Conservation (phyloP, 2,113 vertebrate species). For the Salminus brasiliensis region DNA sequence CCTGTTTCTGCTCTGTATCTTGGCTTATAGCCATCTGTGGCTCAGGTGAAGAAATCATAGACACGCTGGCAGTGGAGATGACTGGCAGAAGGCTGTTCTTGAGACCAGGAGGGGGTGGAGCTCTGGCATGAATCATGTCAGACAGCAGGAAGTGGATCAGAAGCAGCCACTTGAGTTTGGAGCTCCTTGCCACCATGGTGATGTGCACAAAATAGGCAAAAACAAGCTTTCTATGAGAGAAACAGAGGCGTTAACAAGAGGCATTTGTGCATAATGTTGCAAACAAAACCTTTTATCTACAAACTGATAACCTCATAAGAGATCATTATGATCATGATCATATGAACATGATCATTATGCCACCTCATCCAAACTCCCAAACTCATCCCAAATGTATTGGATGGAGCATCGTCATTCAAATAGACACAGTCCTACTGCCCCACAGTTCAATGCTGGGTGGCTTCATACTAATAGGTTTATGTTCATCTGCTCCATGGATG, state of each 20-base stretch:
- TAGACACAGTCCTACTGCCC: no score
- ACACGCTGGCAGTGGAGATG: not conserved
- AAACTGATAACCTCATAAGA: not conserved
- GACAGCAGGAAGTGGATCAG: conserved; percentile 70
- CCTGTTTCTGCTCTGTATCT: not conserved
- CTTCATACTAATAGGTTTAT: no score
- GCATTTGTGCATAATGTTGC: not conserved
- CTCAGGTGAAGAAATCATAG: not conserved
- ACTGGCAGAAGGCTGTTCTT: conserved; percentile 18
- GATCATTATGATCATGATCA: no score
- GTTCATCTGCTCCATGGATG: no score
- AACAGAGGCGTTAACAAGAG: not conserved
- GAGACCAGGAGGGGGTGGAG: conserved; percentile 33
- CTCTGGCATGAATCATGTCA: conserved; percentile 61
- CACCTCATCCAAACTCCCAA: no score
- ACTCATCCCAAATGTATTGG: no score
- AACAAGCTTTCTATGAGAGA: not conserved
- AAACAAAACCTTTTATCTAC: not conserved
- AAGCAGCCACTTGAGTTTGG: conserved; percentile 70
- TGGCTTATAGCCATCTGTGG: not conserved
- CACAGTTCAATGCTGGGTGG: no score
- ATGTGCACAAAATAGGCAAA: not conserved
- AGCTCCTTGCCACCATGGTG: conserved; percentile 57
- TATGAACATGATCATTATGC: no score
- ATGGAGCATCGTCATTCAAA: no score